Percentiles rank a stretch among this genome's conserved stretches.
phyloP scores from a whole-genome alignment of 1,140 invertebrate genomes.

The Halyomorpha halys region DNA sequence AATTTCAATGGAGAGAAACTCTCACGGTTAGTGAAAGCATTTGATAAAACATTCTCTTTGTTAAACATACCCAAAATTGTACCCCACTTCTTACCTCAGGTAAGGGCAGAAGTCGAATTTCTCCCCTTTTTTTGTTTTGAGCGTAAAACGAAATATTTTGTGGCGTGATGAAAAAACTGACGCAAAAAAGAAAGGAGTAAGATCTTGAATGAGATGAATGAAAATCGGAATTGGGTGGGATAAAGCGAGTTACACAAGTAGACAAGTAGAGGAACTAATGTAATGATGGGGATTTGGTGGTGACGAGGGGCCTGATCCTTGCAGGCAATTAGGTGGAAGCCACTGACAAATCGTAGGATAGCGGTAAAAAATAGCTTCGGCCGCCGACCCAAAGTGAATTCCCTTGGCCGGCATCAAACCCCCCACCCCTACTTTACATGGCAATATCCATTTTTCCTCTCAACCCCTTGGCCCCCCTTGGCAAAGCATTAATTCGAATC shows the following conservation, averaged over 20 bases:
- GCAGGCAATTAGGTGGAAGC: not conserved
- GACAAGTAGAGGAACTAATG: not conserved
- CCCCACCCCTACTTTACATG: not conserved
- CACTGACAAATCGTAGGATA: conserved; percentile 8
- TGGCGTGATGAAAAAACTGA: too few relatives aligned
- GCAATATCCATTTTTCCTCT: conserved; percentile 4
- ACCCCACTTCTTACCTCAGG: too few relatives aligned
- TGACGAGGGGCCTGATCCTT: not conserved
- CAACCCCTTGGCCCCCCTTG: not conserved
- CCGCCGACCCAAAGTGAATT: not conserved
- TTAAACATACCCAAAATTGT: too few relatives aligned
- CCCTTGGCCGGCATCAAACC: not conserved
- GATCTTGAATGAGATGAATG: not conserved
- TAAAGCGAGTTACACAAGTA: not conserved
- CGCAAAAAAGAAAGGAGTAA: too few relatives aligned
- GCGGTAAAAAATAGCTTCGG: not conserved
- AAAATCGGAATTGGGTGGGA: not conserved
- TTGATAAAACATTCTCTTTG: too few relatives aligned
- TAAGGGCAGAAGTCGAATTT: too few relatives aligned
- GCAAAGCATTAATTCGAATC: not conserved
- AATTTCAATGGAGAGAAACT: too few relatives aligned
- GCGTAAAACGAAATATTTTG: too few relatives aligned
- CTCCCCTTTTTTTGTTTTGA: too few relatives aligned
- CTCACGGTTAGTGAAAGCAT: too few relatives aligned
- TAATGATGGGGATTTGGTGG: conserved; percentile 1